Evolutionary conservation across 1,140 invertebrate species (phyloP), one percentile per base, ranked within the genome.

Genomic region (Caenorhabditis latens): DNA sequence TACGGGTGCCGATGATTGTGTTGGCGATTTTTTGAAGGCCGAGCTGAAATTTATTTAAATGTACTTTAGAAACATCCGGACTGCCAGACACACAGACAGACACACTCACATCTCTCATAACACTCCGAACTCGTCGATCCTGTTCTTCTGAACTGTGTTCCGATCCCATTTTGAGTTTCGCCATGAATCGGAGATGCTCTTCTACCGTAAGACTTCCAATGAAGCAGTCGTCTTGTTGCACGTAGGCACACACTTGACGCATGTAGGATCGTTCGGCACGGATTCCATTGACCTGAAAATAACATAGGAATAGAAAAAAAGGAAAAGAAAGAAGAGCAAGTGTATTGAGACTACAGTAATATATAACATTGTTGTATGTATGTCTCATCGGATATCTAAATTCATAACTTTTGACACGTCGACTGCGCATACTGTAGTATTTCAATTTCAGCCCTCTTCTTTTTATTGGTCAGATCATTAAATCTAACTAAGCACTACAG

Each of bases 171-270:
- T 97, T 94, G 8, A 99, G 95, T 91, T 97, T 94, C 11, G 97
- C 96, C 95, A 96, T 96, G 91, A 97, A 97, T 13, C 95, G 94
- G 6, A 98, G 94, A 93, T 97, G 96, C 91, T 98, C 97, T 83
- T 94, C 94, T 5, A 97, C 96, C 0, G 96, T 97, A 13, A 98
- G 93, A 0, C 95, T 96, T 1, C 96, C 96, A 87, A 97, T 95
- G 92, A 98, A 97, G 16, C 97, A 92, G 93, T 97, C 96, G 88
- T 96, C 95, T 93, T 99, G 97, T 92, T 98, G 96, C 0, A 98
- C 96, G 90, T 98, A 98, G 0, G 96, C 97, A 86, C 96, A 96
- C 16, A 96, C 94, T 7, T 95, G 95, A 19, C 95, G 95, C 85
- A 97, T 93, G 2, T 95, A 94, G 71, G 95, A 95, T 7, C 91